Evolutionary conservation across 1,140 invertebrate species (phyloP).

Genomic region (Pseudomyrmex dendroicus): DNA sequence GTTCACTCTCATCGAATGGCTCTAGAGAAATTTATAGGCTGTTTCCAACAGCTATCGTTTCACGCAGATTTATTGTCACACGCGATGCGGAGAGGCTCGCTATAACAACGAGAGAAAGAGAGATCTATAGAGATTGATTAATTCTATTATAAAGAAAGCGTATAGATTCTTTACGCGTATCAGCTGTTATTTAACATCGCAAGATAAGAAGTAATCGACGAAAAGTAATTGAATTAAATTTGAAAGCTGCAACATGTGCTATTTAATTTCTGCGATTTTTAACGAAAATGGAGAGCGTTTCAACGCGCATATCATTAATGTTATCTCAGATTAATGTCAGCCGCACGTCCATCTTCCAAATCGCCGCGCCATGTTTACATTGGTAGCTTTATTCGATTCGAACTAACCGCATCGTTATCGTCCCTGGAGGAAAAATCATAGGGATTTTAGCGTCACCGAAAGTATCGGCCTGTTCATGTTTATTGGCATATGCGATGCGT

Average conservation of each 20-base stretch:
- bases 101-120: slow-evolving; percentile 46
- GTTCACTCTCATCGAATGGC: slow-evolving; percentile 58
- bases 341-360: slow-evolving; percentile 38
- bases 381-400: slow-evolving; percentile 24
- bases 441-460: slow-evolving; percentile 58
- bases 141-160: slow-evolving; percentile 37
- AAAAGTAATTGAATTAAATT: not conserved
- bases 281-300: not conserved
- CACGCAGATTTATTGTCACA: slow-evolving; percentile 67
- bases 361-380: slow-evolving; percentile 16
- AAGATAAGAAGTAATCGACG: not conserved
- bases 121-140: slow-evolving; percentile 57
- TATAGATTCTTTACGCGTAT: not conserved
- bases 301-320: slow-evolving; percentile 35
- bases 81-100: slow-evolving; percentile 59
- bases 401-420: slow-evolving; percentile 52
- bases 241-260: not conserved
- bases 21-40: slow-evolving; percentile 70
- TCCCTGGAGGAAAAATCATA: slow-evolving; percentile 57
- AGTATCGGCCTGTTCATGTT: slow-evolving; percentile 71
- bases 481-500: slow-evolving; percentile 72
- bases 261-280: not conserved
- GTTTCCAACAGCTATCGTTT: slow-evolving; percentile 65
- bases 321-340: slow-evolving; percentile 57
- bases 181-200: not conserved